Base-by-base conservation (phyloP, 2,888 invertebrate species). In the Ornithoptera priamus region DNA sequence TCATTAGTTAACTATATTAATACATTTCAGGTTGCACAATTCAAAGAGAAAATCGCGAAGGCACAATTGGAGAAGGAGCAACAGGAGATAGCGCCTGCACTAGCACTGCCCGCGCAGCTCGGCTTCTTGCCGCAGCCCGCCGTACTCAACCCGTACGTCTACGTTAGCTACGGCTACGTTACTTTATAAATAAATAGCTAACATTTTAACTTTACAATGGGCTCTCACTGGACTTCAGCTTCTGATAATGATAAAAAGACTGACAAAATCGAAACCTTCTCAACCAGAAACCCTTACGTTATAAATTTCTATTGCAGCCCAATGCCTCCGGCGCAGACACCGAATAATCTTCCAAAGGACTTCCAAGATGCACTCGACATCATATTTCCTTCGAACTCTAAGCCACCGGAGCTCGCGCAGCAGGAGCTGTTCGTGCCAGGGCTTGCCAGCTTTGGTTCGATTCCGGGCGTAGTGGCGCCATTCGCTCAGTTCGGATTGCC, bases 361-460 rank as follows among this genome's bases (percentile, higher is more conserved):
- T 93, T 95, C 77, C 95, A 95, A 73, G 95, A 95, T 68, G 95
- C 95, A 0, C 86, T 95, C 6, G 94, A 95, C 80, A 94, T 95
- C 53, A 94, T 95, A 68, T 95, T 95, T 84, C 95, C 95, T 0
- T 80, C 87, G 0, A 87, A 86, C 7, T 84, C 83, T 24, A 86
- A 88, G 68, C 78, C 74, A 36, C 65, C 69, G 1, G 78, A 80
- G 18, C 67, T 76, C 66, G 61, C 72, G 0, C 77, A 76, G 62
- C 76, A 77, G 56, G 79, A 80, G 20, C 73, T 75, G 70, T 80
- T 71, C 78, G 76, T 69, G 39, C 53, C 64, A 46, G 83, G 72
- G 71, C 78, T 75, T 69, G 74, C 80, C 56, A 72, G 77, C 50
- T 74, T 75, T 62, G 76, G 78, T 62, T 76, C 79, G 0, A 70